A percentile compares a stretch with the other conserved stretches of the same genome.
Conservation (phyloP, 92 coral and sea anemone genomes). For the Phenganax marumi region DNA sequence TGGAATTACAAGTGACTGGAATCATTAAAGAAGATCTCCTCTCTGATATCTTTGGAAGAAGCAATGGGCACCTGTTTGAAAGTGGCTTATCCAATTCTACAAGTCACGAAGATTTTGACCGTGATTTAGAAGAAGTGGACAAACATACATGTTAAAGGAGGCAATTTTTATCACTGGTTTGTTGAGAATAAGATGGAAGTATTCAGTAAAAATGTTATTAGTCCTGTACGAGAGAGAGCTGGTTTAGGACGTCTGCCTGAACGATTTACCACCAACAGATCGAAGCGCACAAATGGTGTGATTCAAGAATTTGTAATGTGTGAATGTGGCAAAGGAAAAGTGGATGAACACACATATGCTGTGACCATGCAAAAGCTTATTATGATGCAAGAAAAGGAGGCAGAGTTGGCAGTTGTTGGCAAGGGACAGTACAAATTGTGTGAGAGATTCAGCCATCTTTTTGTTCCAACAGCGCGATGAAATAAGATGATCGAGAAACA, state of each 20-base stretch:
- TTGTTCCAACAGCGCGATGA: slow-evolving; percentile 28
- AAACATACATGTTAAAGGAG: slow-evolving; percentile 6
- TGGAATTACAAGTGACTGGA: slow-evolving; percentile 5
- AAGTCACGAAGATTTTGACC: slow-evolving; percentile 12
- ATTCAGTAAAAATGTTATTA: slow-evolving; percentile 27
- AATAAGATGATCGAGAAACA: slow-evolving; percentile 45
- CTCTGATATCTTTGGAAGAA: slow-evolving; percentile 20
- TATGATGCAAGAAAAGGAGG: slow-evolving; percentile 29
- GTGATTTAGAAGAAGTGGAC: neutral
- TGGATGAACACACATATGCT: slow-evolving; percentile 27
- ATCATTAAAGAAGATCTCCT: neutral
- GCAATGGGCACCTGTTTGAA: slow-evolving; percentile 19
- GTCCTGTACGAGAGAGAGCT: slow-evolving; percentile 51
- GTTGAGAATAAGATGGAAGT: neutral
- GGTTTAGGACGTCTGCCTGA: slow-evolving; percentile 52
- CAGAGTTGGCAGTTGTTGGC: slow-evolving; percentile 39
- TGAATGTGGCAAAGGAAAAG: slow-evolving; percentile 3
- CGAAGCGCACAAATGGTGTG: slow-evolving; percentile 41
- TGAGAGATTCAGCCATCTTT: slow-evolving; percentile 17
- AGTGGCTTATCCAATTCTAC: slow-evolving; percentile 20
- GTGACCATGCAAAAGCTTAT: slow-evolving; percentile 31
- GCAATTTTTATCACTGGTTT: slow-evolving; percentile 2
- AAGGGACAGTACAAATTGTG: slow-evolving; percentile 27
- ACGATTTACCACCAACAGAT: slow-evolving; percentile 39
- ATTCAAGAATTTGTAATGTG: slow-evolving; percentile 39